Conservation (phyloP, 2,888 invertebrate genomes). For the Drosophila gaucha region DNA sequence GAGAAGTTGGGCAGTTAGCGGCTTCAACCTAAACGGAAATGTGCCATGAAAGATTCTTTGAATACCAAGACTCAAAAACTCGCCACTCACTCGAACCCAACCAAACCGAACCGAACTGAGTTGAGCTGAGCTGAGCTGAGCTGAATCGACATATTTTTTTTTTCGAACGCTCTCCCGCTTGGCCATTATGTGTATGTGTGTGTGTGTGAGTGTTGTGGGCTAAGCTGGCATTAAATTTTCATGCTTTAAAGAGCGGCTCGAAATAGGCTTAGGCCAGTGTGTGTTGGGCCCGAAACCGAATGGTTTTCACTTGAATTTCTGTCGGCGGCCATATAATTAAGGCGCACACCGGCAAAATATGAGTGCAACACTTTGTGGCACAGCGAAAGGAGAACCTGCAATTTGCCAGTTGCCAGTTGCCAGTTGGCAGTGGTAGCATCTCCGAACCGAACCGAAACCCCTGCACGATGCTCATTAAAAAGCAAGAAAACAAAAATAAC, state of each 20-base stretch:
- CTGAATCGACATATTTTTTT: conserved; percentile 47
- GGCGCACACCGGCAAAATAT: conserved; percentile 76
- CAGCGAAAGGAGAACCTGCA: conserved; percentile 60
- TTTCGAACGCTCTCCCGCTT: conserved; percentile 41
- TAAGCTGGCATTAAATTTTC: conserved; percentile 77
- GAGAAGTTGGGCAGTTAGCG: conserved; percentile 44
- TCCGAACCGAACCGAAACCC: conserved; percentile 40
- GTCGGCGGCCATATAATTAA: conserved; percentile 77
- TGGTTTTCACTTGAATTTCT: conserved; percentile 75
- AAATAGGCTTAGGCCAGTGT: conserved; percentile 68
- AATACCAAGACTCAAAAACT: conserved; percentile 18
- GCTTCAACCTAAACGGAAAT: conserved; percentile 63
- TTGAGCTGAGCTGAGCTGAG: conserved; percentile 1
- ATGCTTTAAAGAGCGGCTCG: conserved; percentile 76
- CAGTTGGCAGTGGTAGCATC: conserved; percentile 7
- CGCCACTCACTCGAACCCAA: conserved; percentile 2
- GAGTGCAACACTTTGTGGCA: conserved; percentile 71
- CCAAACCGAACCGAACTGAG: conserved; percentile 1
- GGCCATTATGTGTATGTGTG: conserved; percentile 19
- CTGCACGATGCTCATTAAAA: conserved; percentile 73
- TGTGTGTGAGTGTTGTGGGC: conserved; percentile 15
- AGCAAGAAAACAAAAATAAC: conserved; percentile 49
- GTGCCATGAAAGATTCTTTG: conserved; percentile 50
- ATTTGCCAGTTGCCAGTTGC: conserved; percentile 62
- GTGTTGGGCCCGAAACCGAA: conserved; percentile 34